These are phyloP conservation scores for Seriola aureovittata DNA, from an alignment of 2,113 vertebrate species.

Conservation along the genomic window DNA sequence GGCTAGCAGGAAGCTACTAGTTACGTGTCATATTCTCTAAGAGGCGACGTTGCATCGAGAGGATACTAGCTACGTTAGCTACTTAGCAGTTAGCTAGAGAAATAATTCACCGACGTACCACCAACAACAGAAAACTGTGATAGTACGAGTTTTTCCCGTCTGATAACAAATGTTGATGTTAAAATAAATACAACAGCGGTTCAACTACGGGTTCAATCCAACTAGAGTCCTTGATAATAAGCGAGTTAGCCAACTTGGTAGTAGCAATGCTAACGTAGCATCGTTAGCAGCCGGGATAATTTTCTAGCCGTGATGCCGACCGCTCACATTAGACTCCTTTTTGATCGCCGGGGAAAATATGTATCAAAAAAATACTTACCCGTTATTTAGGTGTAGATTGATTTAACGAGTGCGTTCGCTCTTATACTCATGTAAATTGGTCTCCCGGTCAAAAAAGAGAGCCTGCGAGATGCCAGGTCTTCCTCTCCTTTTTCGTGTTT, in stretches of 20 bases:
- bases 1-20: conserved; percentile 68
- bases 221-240: not conserved
- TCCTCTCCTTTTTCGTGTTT: conserved; percentile 77
- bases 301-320: conserved; percentile 59
- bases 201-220: not conserved
- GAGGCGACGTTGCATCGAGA: conserved; percentile 69
- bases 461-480: conserved; percentile 56
- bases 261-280: conserved; percentile 67
- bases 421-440: conserved; percentile 63
- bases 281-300: conserved; percentile 57
- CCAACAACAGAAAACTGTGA: fast-evolving
- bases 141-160: fast-evolving
- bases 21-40: conserved; percentile 79
- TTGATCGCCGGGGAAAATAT: not conserved
- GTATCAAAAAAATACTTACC: conserved; percentile 68
- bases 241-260: conserved; percentile 37
- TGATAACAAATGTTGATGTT: fast-evolving
- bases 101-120: not conserved
- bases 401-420: conserved; percentile 37
- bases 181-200: not conserved
- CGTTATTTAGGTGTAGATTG: conserved; percentile 63
- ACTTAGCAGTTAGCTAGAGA: conserved; percentile 39
- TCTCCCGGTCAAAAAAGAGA: conserved; percentile 43
- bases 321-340: conserved; percentile 23
- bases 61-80: conserved; percentile 39